These are phyloP conservation scores for Sycophaga agraensis DNA, from an alignment of 1,140 invertebrate species.

Conservation along the genomic window DNA sequence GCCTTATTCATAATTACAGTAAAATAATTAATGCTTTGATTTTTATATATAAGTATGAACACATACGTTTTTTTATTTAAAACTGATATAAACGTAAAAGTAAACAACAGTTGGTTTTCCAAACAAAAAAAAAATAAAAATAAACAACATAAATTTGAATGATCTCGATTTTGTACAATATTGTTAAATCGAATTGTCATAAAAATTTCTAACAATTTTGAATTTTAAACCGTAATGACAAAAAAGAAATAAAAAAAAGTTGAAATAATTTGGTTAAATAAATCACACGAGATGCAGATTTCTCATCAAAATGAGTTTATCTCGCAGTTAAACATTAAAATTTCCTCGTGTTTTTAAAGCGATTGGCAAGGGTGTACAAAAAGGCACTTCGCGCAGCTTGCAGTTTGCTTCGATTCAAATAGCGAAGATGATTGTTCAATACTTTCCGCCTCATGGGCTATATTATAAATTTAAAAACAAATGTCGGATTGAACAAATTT, in stretches of 20 bases:
- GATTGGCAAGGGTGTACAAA: constrained; percentile 28
- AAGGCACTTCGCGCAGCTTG: constrained; percentile 39
- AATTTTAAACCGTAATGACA: not conserved
- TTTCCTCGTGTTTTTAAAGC: constrained; percentile 6
- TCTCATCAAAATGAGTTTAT: constrained; percentile 1
- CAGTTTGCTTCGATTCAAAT: constrained; percentile 16
- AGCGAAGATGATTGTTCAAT: constrained; percentile 24
- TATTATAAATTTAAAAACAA: not conserved
- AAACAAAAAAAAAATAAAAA: constrained; percentile 13
- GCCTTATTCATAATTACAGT: not conserved
- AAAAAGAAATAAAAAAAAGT: constrained; percentile 11
- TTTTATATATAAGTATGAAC: constrained; percentile 26
- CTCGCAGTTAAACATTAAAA: constrained; percentile 7
- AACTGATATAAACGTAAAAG: too few relatives aligned
- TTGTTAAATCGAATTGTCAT: constrained; percentile 20
- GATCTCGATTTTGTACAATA: constrained; percentile 20
- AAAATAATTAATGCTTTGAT: constrained; percentile 13
- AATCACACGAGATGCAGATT: constrained; percentile 6
- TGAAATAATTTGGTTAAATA: constrained; percentile 2
- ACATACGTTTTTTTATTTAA: constrained; percentile 23
- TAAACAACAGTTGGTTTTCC: constrained; percentile 14
- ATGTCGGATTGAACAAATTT: not conserved
- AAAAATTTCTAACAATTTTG: constrained; percentile 22
- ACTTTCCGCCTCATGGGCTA: constrained; percentile 17
- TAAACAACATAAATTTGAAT: constrained; percentile 20